phyloP scores from a whole-genome alignment of 37 sponge, comb jelly and placozoan species.

The Crambe crambe region DNA sequence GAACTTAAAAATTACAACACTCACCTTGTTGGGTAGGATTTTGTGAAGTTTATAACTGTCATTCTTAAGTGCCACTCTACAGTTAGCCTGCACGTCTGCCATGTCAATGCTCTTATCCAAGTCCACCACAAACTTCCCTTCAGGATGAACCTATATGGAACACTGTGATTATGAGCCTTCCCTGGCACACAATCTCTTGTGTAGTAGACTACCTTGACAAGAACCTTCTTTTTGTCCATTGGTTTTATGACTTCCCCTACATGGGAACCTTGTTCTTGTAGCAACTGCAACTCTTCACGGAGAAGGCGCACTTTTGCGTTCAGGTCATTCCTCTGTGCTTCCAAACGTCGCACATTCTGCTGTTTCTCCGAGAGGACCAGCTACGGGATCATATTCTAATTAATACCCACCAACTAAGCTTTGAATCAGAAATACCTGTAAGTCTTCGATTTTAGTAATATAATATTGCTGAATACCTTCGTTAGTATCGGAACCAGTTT shows the following conservation, averaged over 20 bases:
- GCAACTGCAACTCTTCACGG: conserved; percentile 91
- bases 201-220: conserved; percentile 82
- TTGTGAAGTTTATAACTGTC: conserved; percentile 98
- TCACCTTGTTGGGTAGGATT: conserved; percentile 95
- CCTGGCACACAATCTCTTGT: too few species aligned
- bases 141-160: conserved; percentile 96
- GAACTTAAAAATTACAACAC: background rate
- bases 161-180: too few species aligned
- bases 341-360: conserved; percentile 92
- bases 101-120: conserved; percentile 95
- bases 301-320: conserved; percentile 96
- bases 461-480: conserved; percentile 93
- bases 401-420: background rate
- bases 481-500: conserved; percentile 10
- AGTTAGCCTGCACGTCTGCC: conserved; percentile 71
- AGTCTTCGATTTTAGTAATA: conserved; percentile 92
- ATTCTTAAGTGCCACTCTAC: conserved; percentile 92
- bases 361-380: conserved; percentile 79
- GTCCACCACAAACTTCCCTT: conserved; percentile 99
- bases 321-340: conserved; percentile 98
- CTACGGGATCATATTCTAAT: conserved; percentile 31
- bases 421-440: conserved; percentile 59
- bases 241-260: conserved; percentile 98
- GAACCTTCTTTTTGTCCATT: conserved; percentile 99
- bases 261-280: conserved; percentile 97